Base-by-base conservation (phyloP, 2,113 vertebrate genomes). In the Chrysochloris asiatica region DNA sequence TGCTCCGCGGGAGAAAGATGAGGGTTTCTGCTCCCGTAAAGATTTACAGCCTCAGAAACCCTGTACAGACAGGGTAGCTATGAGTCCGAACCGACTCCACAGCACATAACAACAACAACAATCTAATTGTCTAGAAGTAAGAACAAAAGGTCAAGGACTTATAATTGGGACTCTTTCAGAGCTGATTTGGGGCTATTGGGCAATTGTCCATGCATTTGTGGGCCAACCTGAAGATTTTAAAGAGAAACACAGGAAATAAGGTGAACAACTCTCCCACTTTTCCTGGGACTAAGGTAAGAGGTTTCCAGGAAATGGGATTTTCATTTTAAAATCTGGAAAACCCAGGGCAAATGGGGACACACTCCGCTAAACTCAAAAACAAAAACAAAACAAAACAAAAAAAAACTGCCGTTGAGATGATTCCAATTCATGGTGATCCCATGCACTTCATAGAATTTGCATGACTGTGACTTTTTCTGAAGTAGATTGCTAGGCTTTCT, bases 251-350 rank as follows among this genome's bases (percentile, higher is more conserved):
- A 61, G 8, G 26, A n/a, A 76, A 7, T 19, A n/a, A 19, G 10
- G 22, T 79, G 11, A 36, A 19, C 28, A 76, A 17, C n/a, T 43
- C 59, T 36, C 36, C 43, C 73, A 6, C 24, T n/a, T 69, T 83
- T 90, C 24, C 26, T 52, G 33, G 14, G 47, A 48, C 33, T 41
- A 22, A 92, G 65, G 41, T 38, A 13, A 65, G 41, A 48, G 19
- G 8, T 82, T 85, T 95, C 38, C 8, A 17, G 14, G 28, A 50
- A 22, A 52, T 30, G 22, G 28, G 8, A 77, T 82, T 77, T 82
- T 83, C 5, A 65, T 86, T 93, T 85, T 79, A 75, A 92, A 89
- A 71, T 7, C 45, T 33, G 21, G 33, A 61, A 77, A 30, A 11
- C 16, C 17, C 38, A 16, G 14, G 26, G 43, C 12, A 82, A 78